phyloP scores from a whole-genome alignment of 2,113 vertebrate species.

The Athene cunicularia region DNA sequence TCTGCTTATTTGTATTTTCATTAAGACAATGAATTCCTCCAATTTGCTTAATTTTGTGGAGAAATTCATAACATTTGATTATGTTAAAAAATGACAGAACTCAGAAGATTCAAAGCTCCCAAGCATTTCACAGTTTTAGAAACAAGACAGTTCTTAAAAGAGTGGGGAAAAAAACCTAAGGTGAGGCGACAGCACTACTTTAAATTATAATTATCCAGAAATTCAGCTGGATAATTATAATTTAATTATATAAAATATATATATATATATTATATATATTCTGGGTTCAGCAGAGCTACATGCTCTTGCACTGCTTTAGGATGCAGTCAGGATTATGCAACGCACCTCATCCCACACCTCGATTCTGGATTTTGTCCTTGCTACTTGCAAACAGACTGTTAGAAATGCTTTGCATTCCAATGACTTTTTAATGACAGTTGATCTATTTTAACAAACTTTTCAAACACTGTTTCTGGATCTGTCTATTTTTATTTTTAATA shows the following conservation, averaged over 20 bases:
- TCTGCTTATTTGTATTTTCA: neutral
- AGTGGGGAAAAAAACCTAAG: neutral
- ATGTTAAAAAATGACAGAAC: neutral
- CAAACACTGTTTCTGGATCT: conserved; percentile 23
- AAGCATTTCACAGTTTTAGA: neutral
- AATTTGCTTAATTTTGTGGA: neutral
- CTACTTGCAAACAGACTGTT: neutral
- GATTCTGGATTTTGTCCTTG: neutral
- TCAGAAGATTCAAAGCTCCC: neutral
- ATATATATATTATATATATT: too few relatives aligned
- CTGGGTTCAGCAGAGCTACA: neutral
- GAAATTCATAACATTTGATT: neutral
- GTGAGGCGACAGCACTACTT: neutral
- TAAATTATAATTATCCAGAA: neutral
- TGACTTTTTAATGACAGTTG: neutral
- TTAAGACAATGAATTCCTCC: neutral
- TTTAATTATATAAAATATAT: too few relatives aligned
- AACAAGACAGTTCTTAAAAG: neutral
- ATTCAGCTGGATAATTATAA: too few relatives aligned
- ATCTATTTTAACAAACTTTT: conserved; percentile 37
- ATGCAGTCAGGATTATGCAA: neutral
- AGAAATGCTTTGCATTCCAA: neutral
- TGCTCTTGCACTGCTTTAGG: neutral
- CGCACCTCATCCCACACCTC: accelerated
- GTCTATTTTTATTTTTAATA: conserved; percentile 58